Evolutionary conservation across 2,797 vertebrate species (phyloP).

Genomic region (Brachyrhaphis roseni): DNA sequence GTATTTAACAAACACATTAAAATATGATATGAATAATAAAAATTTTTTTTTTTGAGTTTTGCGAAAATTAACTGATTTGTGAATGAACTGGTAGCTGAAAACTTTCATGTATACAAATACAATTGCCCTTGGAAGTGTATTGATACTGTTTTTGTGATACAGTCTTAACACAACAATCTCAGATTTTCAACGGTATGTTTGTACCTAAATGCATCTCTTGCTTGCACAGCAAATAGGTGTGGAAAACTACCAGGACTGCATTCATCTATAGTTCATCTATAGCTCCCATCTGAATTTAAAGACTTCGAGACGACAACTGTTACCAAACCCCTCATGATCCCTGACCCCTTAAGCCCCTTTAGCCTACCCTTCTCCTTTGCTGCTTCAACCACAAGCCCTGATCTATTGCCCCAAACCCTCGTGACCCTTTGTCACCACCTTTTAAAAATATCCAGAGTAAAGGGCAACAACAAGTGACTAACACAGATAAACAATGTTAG

Average conservation of each 20-base stretch:
- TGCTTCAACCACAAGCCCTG: not conserved
- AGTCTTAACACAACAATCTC: not conserved
- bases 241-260: conserved; percentile 1
- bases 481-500: not conserved
- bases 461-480: not conserved
- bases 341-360: not conserved
- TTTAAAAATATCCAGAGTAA: conserved; percentile 9
- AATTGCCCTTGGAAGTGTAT: not conserved
- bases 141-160: not conserved
- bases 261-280: not conserved
- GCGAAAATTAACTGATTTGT: not conserved
- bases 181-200: not conserved
- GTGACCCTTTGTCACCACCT: not conserved
- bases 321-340: not conserved
- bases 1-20: not conserved
- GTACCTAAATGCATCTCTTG: not conserved
- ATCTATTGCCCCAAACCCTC: not conserved
- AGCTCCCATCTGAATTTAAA: not conserved
- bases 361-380: not conserved
- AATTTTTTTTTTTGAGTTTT: not conserved
- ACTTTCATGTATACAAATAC: not conserved
- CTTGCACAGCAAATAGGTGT: not conserved
- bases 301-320: conserved; percentile 6
- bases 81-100: not conserved
- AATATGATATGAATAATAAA: not conserved